phyloP scores from a whole-genome alignment of 2,888 invertebrate genomes.

The Falcaria lacertinaria region DNA sequence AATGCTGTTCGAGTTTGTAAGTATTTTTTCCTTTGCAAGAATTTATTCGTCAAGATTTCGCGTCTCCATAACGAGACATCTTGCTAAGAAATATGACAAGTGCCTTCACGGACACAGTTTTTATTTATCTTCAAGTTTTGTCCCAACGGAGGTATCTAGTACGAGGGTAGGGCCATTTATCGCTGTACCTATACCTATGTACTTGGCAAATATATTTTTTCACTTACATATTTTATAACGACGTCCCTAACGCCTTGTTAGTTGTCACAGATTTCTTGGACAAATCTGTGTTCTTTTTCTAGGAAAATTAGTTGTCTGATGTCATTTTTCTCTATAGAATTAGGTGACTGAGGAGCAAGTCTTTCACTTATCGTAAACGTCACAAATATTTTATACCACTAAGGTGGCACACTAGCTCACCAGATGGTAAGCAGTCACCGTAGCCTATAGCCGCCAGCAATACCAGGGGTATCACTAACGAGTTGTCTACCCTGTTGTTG shows the following conservation, averaged over 20 bases:
- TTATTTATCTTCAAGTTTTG: slow-evolving; percentile 14
- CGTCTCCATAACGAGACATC: slow-evolving; percentile 4
- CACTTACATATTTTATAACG: not conserved
- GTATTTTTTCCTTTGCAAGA: slow-evolving; percentile 1
- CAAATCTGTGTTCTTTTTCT: not conserved
- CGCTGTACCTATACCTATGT: slow-evolving; percentile 1
- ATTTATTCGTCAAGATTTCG: slow-evolving; percentile 3
- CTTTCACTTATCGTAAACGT: too few relatives aligned
- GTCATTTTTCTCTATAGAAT: not conserved
- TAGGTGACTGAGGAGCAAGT: too few relatives aligned
- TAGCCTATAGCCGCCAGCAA: too few relatives aligned
- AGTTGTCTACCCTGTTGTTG: too few relatives aligned
- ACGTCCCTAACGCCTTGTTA: not conserved
- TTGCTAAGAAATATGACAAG: slow-evolving; percentile 14
- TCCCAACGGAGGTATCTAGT: slow-evolving; percentile 9
- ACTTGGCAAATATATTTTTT: not conserved
- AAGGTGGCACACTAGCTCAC: too few relatives aligned
- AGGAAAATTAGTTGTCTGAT: not conserved
- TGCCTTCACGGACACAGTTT: slow-evolving; percentile 11
- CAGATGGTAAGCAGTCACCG: too few relatives aligned
- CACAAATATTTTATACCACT: too few relatives aligned
- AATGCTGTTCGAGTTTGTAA: slow-evolving; percentile 1
- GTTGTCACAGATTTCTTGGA: not conserved
- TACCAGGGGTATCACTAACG: too few relatives aligned
- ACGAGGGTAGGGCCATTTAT: slow-evolving; percentile 11